Evolutionary conservation across 2,113 vertebrate species (phyloP).

Genomic region (Elephas maximus): DNA sequence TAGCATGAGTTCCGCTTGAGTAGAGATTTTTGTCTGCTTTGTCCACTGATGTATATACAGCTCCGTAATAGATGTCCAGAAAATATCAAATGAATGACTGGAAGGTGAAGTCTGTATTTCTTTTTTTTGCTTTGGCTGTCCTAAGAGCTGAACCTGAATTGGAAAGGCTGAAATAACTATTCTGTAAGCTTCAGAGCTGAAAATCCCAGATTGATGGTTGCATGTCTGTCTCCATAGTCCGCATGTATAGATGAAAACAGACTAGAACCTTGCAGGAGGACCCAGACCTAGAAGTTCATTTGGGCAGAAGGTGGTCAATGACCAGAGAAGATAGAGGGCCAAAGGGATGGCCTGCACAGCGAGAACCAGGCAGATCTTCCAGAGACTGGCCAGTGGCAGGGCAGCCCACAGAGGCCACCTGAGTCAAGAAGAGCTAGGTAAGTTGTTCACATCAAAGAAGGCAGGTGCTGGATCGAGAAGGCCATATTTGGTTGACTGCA

Average conservation of each 20-base stretch:
- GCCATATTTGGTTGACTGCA: neutral
- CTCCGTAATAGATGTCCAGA: neutral
- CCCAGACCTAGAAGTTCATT: neutral
- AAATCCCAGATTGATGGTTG: neutral
- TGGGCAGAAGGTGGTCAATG: neutral
- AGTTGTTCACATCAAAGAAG: neutral
- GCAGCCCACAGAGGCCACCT: neutral
- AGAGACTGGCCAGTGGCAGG: neutral
- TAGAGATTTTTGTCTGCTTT: conserved; percentile 13
- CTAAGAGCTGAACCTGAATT: conserved; percentile 46
- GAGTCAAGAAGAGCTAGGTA: neutral
- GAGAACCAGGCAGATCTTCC: neutral
- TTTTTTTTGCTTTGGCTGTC: neutral
- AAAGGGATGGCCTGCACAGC: neutral
- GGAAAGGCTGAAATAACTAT: neutral
- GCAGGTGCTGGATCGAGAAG: neutral
- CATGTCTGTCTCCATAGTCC: conserved; percentile 7
- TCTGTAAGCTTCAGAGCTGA: neutral
- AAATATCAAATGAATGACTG: neutral
- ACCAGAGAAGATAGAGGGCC: neutral
- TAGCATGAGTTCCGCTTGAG: neutral
- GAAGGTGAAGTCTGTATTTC: neutral
- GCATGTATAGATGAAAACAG: neutral
- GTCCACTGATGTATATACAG: neutral
- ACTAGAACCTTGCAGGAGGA: neutral